Percentiles rank a stretch among this genome's conserved stretches.
phyloP scores from a whole-genome alignment of 2,888 invertebrate genomes.

The Cataglyphis rosenhaueri region DNA sequence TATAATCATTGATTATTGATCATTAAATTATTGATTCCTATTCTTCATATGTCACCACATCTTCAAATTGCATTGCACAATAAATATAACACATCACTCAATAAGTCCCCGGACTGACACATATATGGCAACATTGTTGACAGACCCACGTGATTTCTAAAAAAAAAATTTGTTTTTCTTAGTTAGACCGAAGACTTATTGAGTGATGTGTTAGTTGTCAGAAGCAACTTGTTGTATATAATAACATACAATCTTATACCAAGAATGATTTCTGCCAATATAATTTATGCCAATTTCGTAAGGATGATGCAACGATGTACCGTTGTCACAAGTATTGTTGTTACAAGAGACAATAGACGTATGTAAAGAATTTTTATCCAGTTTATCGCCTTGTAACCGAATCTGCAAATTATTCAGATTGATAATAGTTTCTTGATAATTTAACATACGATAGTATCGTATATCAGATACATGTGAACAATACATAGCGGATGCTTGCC shows the following conservation, averaged over 20 bases:
- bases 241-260: neutral
- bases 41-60: neutral
- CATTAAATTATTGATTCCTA: constrained; percentile 9
- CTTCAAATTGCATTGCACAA: neutral
- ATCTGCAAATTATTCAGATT: constrained; percentile 8
- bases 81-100: neutral
- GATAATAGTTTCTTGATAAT: constrained; percentile 32
- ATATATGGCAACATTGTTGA: no score
- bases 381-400: constrained; percentile 27
- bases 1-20: neutral
- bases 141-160: no score
- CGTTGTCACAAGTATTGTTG: neutral
- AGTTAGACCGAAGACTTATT: no score
- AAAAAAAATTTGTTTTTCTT: no score
- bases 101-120: no score
- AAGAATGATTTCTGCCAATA: neutral
- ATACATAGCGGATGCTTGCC: neutral
- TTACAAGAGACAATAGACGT: neutral
- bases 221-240: constrained; percentile 4
- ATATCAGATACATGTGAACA: neutral
- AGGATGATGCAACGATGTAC: constrained; percentile 52
- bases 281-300: constrained; percentile 51
- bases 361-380: constrained; percentile 47
- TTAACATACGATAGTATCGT: neutral
- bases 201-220: neutral